phyloP scores from a whole-genome alignment of 2,113 vertebrate genomes.

The Heterotis niloticus region DNA sequence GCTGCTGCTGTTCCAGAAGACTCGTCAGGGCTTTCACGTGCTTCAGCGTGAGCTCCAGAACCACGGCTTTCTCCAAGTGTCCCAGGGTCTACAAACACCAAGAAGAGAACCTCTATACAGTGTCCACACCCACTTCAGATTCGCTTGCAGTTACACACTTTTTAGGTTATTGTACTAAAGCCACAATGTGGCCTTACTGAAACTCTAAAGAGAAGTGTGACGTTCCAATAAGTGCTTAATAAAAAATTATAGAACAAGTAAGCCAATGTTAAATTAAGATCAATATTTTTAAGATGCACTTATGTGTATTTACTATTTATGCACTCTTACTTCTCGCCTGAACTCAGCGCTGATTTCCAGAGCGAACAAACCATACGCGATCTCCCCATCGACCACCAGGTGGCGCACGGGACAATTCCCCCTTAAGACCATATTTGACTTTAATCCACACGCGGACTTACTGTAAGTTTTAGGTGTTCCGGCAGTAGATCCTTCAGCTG shows the following conservation, averaged over 20 bases:
- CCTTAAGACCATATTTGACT: constrained; percentile 17
- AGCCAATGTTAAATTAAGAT: too few species aligned
- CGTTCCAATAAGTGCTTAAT: neutral
- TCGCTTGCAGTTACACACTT: neutral
- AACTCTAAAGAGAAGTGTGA: neutral
- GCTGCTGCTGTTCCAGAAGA: constrained; percentile 90
- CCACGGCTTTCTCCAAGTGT: constrained; percentile 97
- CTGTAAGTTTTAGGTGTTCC: constrained; percentile 95
- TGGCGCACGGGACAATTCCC: constrained; percentile 39
- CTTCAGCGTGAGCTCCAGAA: constrained; percentile 94
- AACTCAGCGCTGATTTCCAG: neutral
- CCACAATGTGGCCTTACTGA: neutral
- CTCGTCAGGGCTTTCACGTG: constrained; percentile 88
- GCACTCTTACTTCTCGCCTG: neutral
- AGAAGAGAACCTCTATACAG: constrained; percentile 57
- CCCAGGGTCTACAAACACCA: constrained; percentile 84
- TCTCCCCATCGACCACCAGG: constrained; percentile 33
- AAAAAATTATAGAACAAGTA: too few species aligned
- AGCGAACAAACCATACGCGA: neutral
- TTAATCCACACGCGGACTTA: constrained; percentile 60
- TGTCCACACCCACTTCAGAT: neutral
- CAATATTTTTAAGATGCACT: neutral
- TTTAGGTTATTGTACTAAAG: neutral
- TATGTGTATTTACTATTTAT: too few species aligned
- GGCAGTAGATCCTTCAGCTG: constrained; percentile 95